These are phyloP conservation scores for Antheraea pernyi DNA, from an alignment of 1,140 invertebrate species.

Conservation along the genomic window DNA sequence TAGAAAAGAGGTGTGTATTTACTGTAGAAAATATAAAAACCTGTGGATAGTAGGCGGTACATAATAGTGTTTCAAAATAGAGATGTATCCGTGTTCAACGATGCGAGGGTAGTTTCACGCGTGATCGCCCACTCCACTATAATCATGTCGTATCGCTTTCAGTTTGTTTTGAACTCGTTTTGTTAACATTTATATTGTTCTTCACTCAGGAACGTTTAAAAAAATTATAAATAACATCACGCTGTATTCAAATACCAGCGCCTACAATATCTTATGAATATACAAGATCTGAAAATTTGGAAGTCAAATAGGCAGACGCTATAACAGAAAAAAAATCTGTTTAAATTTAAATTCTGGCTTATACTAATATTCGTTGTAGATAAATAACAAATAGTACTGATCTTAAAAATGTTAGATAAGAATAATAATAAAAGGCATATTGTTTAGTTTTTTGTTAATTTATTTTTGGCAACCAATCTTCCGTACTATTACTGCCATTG, in stretches of 20 bases:
- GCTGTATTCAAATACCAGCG: neutral
- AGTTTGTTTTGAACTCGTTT: conserved; percentile 22
- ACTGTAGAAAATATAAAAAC: neutral
- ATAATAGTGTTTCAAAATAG: conserved; percentile 29
- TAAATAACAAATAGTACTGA: no score
- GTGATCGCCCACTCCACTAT: conserved; percentile 33
- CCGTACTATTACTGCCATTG: no score
- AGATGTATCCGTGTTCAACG: conserved; percentile 53
- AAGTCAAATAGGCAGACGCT: neutral
- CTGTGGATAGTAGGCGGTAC: neutral
- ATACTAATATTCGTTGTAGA: neutral
- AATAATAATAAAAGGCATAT: no score
- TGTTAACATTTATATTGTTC: neutral
- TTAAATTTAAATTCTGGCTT: neutral
- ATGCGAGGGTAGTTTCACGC: conserved; percentile 53
- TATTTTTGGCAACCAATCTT: no score
- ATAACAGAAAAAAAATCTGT: neutral
- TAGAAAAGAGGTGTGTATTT: neutral
- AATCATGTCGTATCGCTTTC: conserved; percentile 21
- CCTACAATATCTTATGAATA: neutral
- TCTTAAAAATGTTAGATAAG: no score
- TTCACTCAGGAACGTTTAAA: neutral
- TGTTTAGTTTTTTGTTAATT: no score
- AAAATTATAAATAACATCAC: neutral
- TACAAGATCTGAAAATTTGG: neutral